phyloP scores from a whole-genome alignment of 1,140 invertebrate genomes.

The Bilobella aurantiaca region DNA sequence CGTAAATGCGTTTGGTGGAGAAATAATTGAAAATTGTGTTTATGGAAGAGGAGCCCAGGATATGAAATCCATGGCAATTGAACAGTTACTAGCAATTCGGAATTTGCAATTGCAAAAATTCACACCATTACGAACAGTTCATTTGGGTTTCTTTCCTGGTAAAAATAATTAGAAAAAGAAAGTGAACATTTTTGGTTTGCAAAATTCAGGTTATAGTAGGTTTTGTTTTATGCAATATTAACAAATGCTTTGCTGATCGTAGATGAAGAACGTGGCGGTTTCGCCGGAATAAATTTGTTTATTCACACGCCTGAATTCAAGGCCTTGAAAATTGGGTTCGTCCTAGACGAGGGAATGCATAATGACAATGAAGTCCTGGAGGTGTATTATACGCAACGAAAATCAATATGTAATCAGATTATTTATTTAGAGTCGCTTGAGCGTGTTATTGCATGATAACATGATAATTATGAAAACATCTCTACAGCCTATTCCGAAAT shows the following conservation, averaged over 20 bases:
- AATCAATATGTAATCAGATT: constrained; percentile 33
- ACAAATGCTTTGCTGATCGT: constrained; percentile 29
- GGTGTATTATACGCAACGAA: constrained; percentile 67
- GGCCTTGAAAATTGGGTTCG: constrained; percentile 72
- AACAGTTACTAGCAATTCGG: constrained; percentile 66
- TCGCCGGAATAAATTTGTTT: constrained; percentile 71
- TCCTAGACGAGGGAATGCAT: constrained; percentile 77
- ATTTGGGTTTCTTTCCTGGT: constrained; percentile 75
- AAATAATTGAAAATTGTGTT: constrained; percentile 65
- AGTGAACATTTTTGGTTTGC: too few species aligned
- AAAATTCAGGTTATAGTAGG: neutral
- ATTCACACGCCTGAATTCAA: constrained; percentile 64
- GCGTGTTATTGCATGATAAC: neutral
- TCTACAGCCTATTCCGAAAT: too few species aligned
- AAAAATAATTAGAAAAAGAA: too few species aligned
- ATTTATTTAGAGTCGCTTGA: neutral
- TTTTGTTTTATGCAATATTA: too few species aligned
- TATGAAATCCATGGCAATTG: constrained; percentile 71
- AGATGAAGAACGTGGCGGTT: constrained; percentile 87
- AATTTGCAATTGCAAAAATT: constrained; percentile 51
- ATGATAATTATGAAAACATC: neutral
- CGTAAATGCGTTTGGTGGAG: constrained; percentile 63
- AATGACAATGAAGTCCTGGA: constrained; percentile 50
- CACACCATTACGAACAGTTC: constrained; percentile 53
- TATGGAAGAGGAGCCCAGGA: constrained; percentile 71